phyloP scores from a whole-genome alignment of 2,113 vertebrate species.

The Rhizomys pruinosus region DNA sequence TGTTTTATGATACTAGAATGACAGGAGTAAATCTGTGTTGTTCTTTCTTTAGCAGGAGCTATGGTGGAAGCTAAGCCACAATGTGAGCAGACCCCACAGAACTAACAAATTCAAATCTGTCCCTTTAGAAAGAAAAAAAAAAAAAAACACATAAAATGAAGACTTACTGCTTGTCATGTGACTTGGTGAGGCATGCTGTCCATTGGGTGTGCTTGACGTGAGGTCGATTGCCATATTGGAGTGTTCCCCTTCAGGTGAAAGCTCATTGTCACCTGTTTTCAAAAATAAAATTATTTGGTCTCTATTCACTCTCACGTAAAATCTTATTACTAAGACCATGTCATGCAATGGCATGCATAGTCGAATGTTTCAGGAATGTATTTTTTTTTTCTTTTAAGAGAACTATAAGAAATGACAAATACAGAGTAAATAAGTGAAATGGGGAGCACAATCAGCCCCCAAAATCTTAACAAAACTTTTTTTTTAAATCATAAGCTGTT shows the following conservation, averaged over 20 bases:
- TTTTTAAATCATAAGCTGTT: neutral
- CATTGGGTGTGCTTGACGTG: slow-evolving; percentile 94
- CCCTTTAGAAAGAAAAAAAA: slow-evolving; percentile 69
- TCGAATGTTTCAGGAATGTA: slow-evolving; percentile 19
- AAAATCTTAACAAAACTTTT: slow-evolving; percentile 21
- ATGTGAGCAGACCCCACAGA: slow-evolving; percentile 73
- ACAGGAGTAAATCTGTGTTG: slow-evolving; percentile 74
- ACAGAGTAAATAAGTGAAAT: slow-evolving; percentile 59
- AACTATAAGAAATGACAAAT: slow-evolving; percentile 50
- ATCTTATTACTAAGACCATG: neutral
- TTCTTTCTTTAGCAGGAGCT: slow-evolving; percentile 78
- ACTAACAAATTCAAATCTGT: slow-evolving; percentile 71
- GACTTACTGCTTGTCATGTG: slow-evolving; percentile 96
- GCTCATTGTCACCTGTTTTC: slow-evolving; percentile 95
- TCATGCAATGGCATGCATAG: slow-evolving; percentile 18
- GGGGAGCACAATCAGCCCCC: neutral
- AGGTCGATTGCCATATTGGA: slow-evolving; percentile 93
- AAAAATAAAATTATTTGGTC: slow-evolving; percentile 80
- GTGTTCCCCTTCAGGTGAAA: slow-evolving; percentile 95
- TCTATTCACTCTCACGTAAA: slow-evolving; percentile 47
- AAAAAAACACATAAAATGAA: slow-evolving; percentile 74
- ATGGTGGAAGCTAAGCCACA: slow-evolving; percentile 58
- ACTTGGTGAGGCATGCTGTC: slow-evolving; percentile 92
- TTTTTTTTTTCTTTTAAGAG: slow-evolving; percentile 20
- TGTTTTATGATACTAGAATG: slow-evolving; percentile 80